phyloP scores from a whole-genome alignment of 2,113 vertebrate genomes.

The Struthio camelus region DNA sequence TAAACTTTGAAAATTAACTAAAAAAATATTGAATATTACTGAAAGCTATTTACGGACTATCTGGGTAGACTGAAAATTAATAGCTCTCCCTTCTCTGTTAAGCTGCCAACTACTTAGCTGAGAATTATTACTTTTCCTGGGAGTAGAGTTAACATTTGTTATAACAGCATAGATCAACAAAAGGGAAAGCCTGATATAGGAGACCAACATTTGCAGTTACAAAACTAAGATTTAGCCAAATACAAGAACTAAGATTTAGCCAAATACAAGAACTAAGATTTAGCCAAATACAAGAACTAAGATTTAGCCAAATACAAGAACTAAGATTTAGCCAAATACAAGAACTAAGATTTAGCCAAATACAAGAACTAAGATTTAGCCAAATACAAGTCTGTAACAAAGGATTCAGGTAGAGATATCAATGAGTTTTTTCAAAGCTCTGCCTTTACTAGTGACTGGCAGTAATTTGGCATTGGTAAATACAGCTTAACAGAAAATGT shows the following conservation, averaged over 20 bases:
- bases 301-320: neutral
- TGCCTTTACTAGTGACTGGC: neutral
- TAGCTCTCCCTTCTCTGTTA: neutral
- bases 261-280: neutral
- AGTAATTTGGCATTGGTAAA: neutral
- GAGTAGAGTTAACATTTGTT: neutral
- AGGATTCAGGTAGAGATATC: neutral
- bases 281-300: neutral
- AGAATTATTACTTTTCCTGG: neutral
- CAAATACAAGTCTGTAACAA: neutral
- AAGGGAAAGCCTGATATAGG: neutral
- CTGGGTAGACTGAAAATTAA: neutral
- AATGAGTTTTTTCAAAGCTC: neutral
- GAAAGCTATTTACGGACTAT: neutral
- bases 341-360: neutral
- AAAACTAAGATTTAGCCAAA: neutral
- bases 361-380: neutral
- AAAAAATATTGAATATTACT: neutral
- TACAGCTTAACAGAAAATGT: neutral
- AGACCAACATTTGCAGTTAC: neutral
- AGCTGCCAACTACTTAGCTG: neutral
- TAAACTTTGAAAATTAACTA: neutral
- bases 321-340: neutral
- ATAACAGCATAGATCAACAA: neutral
- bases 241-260: neutral